These are phyloP conservation scores for Daboia siamensis DNA, from an alignment of 2,113 vertebrate genomes.

Conservation along the genomic window DNA sequence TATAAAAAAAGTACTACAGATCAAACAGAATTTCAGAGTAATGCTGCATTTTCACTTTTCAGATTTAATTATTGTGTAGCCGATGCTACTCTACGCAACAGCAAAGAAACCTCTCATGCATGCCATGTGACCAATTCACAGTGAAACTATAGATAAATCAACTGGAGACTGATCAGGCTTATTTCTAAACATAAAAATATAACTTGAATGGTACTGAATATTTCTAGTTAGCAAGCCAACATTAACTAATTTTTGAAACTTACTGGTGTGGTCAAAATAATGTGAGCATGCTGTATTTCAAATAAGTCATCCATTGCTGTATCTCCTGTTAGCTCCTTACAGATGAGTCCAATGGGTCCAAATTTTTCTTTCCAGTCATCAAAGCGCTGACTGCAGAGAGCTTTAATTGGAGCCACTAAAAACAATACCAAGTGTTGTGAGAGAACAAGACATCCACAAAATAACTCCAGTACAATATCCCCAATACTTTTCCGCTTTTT, in stretches of 20 bases:
- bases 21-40: not conserved
- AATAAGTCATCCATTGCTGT: slow-evolving; percentile 94
- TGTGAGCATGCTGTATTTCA: slow-evolving; percentile 92
- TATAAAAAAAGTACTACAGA: not conserved
- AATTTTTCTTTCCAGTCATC: slow-evolving; percentile 95
- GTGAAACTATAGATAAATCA: not conserved
- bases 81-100: not conserved
- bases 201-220: not conserved
- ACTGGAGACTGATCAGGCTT: not conserved
- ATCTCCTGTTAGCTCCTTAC: slow-evolving; percentile 96
- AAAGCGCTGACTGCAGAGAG: slow-evolving; percentile 92
- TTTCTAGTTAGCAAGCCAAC: not conserved
- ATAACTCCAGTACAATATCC: not conserved
- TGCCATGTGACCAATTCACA: not conserved
- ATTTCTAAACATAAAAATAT: not conserved
- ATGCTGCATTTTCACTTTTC: not conserved
- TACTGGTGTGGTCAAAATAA: slow-evolving; percentile 97
- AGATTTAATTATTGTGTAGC: not conserved
- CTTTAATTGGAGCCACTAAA: slow-evolving; percentile 97
- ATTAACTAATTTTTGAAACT: slow-evolving; percentile 61
- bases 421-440: slow-evolving; percentile 37
- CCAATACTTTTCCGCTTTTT: not conserved
- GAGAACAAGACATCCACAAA: not conserved
- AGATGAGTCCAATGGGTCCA: slow-evolving; percentile 86
- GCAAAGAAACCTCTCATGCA: not conserved